Evolutionary conservation across 2,113 vertebrate species (phyloP).

Genomic region (Brienomyrus brachyistius): DNA sequence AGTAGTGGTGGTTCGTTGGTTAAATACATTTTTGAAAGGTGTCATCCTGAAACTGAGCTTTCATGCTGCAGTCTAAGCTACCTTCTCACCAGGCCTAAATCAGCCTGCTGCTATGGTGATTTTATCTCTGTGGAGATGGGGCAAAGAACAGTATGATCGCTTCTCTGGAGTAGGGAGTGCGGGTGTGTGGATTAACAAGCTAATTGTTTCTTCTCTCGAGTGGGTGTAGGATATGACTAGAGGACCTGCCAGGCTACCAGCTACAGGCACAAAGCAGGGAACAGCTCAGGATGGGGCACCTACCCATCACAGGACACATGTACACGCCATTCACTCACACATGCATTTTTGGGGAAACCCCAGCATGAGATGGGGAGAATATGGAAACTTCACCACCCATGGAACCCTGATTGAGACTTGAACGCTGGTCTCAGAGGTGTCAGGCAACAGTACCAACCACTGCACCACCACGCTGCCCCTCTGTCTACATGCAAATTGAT

Average conservation of each 20-base stretch:
- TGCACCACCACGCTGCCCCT: background rate
- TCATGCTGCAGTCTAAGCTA: background rate
- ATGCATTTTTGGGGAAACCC: background rate
- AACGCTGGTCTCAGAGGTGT: background rate
- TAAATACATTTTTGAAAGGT: background rate
- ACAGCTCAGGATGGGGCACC: background rate
- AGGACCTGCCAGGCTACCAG: background rate
- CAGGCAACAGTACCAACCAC: background rate
- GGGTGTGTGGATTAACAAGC: background rate
- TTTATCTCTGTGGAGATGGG: background rate
- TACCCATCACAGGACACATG: background rate
- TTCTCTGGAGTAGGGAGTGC: background rate
- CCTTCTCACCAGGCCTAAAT: background rate
- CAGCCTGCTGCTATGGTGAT: background rate
- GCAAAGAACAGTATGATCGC: background rate
- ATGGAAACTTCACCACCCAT: background rate
- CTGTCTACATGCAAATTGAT: background rate
- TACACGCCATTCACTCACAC: background rate
- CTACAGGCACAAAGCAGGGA: too few relatives aligned
- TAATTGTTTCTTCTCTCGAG: background rate
- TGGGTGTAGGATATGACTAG: background rate
- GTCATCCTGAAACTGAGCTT: background rate
- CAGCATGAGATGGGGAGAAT: background rate
- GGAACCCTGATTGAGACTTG: background rate
- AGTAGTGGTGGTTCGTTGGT: background rate